phyloP scores from a whole-genome alignment of 2,113 vertebrate species.

The pig (Sus scrofa) region DNA sequence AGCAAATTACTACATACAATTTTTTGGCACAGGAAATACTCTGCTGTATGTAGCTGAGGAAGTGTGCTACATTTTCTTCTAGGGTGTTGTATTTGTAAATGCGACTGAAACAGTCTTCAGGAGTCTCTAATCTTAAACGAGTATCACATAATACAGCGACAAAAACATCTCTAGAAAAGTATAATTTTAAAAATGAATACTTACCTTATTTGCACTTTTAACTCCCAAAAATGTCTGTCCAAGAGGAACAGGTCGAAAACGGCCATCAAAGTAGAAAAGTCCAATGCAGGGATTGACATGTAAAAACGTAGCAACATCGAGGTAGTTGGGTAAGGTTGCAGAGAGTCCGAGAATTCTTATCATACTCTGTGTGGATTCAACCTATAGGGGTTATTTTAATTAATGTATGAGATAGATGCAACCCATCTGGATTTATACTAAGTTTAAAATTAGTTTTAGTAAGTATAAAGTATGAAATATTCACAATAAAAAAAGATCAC shows the following conservation, averaged over 20 bases:
- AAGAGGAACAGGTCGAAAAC: conserved; percentile 97
- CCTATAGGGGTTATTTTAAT: conserved; percentile 86
- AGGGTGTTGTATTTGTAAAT: not conserved
- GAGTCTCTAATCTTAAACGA: not conserved
- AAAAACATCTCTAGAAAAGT: conserved; percentile 40
- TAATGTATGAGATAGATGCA: not conserved
- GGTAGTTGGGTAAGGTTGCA: conserved; percentile 98
- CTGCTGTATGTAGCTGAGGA: not conserved
- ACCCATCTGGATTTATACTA: not conserved
- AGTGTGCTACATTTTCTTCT: not conserved
- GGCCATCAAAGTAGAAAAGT: conserved; percentile 97
- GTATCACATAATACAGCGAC: conserved; percentile 9
- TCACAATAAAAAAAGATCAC: not conserved
- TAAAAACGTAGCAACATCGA: conserved; percentile 96
- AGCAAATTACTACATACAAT: not conserved
- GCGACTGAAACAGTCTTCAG: not conserved
- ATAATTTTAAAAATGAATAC: conserved; percentile 15
- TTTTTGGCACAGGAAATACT: not conserved
- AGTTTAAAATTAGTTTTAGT: conserved; percentile 2
- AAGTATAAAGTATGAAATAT: not conserved
- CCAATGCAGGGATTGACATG: conserved; percentile 98
- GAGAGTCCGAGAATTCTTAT: conserved; percentile 98
- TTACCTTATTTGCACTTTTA: conserved; percentile 97
- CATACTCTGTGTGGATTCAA: conserved; percentile 99
- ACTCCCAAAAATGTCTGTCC: conserved; percentile 97